Evolutionary conservation across 2,113 vertebrate species (phyloP).

Genomic region (Sander lucioperca): DNA sequence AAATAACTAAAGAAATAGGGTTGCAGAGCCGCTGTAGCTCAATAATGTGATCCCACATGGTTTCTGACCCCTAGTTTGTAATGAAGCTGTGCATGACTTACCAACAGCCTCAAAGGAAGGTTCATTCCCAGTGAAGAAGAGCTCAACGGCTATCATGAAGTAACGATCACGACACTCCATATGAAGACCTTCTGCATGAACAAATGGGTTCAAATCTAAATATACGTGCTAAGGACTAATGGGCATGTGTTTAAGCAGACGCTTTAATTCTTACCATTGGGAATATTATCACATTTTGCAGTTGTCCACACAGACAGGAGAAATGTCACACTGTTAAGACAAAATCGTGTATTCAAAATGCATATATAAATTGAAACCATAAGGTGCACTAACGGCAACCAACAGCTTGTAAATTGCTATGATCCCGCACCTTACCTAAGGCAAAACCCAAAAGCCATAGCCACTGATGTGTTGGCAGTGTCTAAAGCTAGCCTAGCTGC

Average conservation of each 20-base stretch:
- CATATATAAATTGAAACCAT: background rate
- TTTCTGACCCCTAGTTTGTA: no score
- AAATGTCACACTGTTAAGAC: slow-evolving; percentile 47
- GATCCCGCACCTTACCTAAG: slow-evolving; percentile 10
- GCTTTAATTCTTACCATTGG: slow-evolving; percentile 25
- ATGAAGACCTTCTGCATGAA: slow-evolving; percentile 23
- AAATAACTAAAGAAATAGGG: no score
- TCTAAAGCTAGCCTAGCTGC: slow-evolving; percentile 57
- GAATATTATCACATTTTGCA: background rate
- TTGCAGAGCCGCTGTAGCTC: no score
- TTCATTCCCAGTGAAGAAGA: slow-evolving; percentile 32
- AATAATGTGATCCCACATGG: no score
- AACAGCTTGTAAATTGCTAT: background rate
- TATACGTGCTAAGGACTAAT: no score
- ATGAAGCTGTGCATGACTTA: slow-evolving; percentile 15
- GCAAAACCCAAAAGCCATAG: slow-evolving; percentile 52
- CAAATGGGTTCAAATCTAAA: background rate
- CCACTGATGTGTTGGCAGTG: slow-evolving; percentile 43
- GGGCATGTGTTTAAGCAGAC: no score
- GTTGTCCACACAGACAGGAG: slow-evolving; percentile 34
- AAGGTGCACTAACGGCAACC: background rate
- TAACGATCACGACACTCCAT: slow-evolving; percentile 62
- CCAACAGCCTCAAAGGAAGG: slow-evolving; percentile 66
- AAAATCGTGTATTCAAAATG: background rate
- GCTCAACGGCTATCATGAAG: slow-evolving; percentile 52